phyloP scores from a whole-genome alignment of 2,113 vertebrate species.

The Pomatorhinus ruficollis region DNA sequence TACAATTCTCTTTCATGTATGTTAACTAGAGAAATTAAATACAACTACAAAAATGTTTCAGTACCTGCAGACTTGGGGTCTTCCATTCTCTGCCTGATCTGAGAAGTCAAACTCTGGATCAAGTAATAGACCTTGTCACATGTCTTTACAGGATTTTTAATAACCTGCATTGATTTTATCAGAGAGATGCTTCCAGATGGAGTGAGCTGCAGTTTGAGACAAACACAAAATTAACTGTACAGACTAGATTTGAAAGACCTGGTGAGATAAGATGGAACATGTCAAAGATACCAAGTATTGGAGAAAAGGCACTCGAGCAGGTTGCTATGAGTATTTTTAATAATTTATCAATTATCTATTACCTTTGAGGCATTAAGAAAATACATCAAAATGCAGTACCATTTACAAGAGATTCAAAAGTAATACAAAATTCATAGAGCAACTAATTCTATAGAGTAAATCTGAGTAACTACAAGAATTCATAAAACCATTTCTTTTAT shows the following conservation, averaged over 20 bases:
- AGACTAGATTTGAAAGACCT: neutral
- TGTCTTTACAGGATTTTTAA: slow-evolving; percentile 89
- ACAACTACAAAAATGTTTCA: neutral
- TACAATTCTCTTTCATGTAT: neutral
- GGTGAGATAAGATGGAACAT: neutral
- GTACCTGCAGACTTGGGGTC: slow-evolving; percentile 87
- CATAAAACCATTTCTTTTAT: neutral
- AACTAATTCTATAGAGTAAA: neutral
- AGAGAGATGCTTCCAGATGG: slow-evolving; percentile 86
- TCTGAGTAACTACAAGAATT: neutral
- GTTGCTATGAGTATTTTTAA: neutral
- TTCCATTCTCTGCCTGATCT: slow-evolving; percentile 89
- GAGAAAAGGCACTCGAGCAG: neutral
- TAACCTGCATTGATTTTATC: slow-evolving; percentile 89
- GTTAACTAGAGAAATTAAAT: neutral
- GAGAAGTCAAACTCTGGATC: slow-evolving; percentile 88
- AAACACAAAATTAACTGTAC: neutral
- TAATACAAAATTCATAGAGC: neutral
- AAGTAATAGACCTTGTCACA: slow-evolving; percentile 90
- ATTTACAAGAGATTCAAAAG: neutral
- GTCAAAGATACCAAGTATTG: neutral
- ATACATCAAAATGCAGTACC: fast-evolving
- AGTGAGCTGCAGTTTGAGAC: slow-evolving; percentile 78
- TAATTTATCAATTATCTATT: neutral
- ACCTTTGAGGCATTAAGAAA: neutral